Evolutionary conservation across 2,888 invertebrate species (phyloP), one percentile per base, ranked within the genome.

Genomic region (Drosophila peninsularis): DNA sequence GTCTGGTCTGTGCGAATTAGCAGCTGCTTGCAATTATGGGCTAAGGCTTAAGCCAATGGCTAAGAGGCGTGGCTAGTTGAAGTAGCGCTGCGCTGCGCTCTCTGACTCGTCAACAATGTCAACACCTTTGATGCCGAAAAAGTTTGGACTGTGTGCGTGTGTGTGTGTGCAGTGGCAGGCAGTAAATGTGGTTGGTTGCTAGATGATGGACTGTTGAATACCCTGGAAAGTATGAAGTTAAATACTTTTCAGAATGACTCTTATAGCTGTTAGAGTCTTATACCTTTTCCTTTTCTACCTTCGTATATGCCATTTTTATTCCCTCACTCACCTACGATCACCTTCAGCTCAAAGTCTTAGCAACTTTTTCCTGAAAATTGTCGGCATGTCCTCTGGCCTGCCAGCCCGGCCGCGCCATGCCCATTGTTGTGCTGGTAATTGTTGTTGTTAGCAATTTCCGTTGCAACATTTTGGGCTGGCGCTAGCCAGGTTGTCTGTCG

Each of bases 401-500:
- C 6, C 13, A 24, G 50, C 9, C 58, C 32, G 13, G 39, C 32
- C n/a, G 49, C 50, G 45, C 11, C 45, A 56, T 34, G 61, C n/a
- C 50, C 44, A 37, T 61, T 74, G 74, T 64, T 64, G 64, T 50
- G 37, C 41, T 67, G 62, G 69, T 65, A 82, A 82, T 84, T 72
- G 75, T 87, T 82, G 82, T 86, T 88, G 88, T 70, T 62, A 74
- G 89, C 88, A 78, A 87, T 87, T 89, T 83, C 87, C 87, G 87
- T 83, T 80, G 77, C 83, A 39, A 71, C 80, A 71, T 80, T 76
- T 76, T 68, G 41, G 68, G 60, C 79, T 44, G 52, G 49, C 57
- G 56, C 53, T 61, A 24, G 41, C 47, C 39, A 54, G 54, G 47
- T 27, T 65, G 65, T 55, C 61, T 53, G 58, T 45, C 41, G 52